These are phyloP conservation scores for Gorsachius goisagi DNA, from an alignment of 2,113 vertebrate genomes.

Conservation along the genomic window DNA sequence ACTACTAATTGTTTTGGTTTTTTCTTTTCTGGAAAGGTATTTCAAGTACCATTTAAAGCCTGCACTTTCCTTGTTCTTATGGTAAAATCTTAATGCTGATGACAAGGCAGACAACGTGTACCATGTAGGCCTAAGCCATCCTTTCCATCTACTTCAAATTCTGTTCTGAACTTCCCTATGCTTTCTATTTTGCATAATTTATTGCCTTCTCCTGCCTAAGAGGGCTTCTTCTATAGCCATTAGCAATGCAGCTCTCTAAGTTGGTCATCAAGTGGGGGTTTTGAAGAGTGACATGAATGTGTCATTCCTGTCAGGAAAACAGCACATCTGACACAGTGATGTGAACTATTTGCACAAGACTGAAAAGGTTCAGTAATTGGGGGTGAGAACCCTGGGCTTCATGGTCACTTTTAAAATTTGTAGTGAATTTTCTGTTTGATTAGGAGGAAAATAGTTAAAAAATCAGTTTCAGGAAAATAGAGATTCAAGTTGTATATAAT, in stretches of 20 bases:
- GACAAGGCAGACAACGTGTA: neutral
- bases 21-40: neutral
- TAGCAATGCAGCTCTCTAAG: neutral
- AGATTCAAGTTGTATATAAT: neutral
- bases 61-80: neutral
- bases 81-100: neutral
- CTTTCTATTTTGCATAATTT: neutral
- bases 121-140: neutral
- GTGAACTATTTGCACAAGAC: neutral
- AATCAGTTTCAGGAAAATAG: neutral
- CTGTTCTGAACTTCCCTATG: neutral
- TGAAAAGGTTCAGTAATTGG: neutral
- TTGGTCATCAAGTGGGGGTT: neutral
- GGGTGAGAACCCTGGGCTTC: neutral
- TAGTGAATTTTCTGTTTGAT: neutral
- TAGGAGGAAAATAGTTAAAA: neutral
- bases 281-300: neutral
- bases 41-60: neutral
- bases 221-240: neutral
- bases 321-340: fast-evolving
- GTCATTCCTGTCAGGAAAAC: neutral
- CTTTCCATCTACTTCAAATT: neutral
- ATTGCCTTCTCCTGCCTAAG: neutral
- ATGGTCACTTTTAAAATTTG: neutral
- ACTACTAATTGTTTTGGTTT: neutral